A percentile compares a stretch with the other conserved stretches of the same genome.
These are phyloP conservation scores for Oryzias celebensis DNA, from an alignment of 2,113 vertebrate species.

Conservation along the genomic window DNA sequence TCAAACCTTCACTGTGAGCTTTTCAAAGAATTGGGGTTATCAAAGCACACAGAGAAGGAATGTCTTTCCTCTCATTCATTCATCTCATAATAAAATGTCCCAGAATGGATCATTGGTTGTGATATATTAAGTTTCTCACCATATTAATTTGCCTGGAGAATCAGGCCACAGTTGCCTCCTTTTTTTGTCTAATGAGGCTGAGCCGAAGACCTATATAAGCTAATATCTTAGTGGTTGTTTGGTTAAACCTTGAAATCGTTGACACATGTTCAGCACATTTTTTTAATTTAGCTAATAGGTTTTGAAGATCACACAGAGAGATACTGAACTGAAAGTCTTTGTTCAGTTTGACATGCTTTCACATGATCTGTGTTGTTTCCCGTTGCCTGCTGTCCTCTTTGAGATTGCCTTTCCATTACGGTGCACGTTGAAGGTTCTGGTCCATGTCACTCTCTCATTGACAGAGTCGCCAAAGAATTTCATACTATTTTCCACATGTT, in stretches of 20 bases:
- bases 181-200: constrained; percentile 63
- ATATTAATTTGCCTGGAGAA: constrained; percentile 74
- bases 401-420: constrained; percentile 44
- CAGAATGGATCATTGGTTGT: constrained; percentile 56
- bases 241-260: constrained; percentile 41
- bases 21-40: constrained; percentile 64
- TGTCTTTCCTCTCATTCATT: constrained; percentile 35
- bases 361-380: constrained; percentile 35
- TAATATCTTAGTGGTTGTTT: constrained; percentile 56
- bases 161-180: constrained; percentile 67
- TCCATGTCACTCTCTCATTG: constrained; percentile 41
- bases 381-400: constrained; percentile 37
- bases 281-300: constrained; percentile 1
- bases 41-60: constrained; percentile 45
- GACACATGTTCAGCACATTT: constrained; percentile 15
- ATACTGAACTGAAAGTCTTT: constrained; percentile 9
- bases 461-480: constrained; percentile 47
- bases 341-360: constrained; percentile 15
- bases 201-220: constrained; percentile 64
- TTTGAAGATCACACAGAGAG: not conserved
- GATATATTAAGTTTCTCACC: constrained; percentile 70
- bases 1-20: constrained; percentile 42
- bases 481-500: constrained; percentile 66
- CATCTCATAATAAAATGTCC: constrained; percentile 61
- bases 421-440: constrained; percentile 44